Evolutionary conservation across 92 coral and sea anemone genomes (phyloP).

Genomic region (Muricea muricata): DNA sequence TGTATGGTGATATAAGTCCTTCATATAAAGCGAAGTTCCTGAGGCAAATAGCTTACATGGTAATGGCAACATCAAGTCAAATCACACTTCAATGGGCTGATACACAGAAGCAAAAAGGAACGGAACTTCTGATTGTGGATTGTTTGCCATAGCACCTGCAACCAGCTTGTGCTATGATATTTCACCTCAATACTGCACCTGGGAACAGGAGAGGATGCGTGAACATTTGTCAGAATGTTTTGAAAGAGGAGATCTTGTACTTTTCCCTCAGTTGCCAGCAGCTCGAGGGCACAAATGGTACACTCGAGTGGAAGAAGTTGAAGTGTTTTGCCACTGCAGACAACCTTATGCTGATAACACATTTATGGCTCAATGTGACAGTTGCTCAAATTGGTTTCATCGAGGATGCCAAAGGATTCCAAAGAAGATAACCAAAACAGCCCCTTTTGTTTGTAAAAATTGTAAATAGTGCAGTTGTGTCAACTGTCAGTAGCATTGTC

Average conservation of each 20-base stretch:
- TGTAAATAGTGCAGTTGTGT: constrained; percentile 11
- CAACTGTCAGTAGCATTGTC: no score
- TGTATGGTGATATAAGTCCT: not conserved
- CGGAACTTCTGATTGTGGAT: not conserved
- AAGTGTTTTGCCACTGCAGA: constrained; percentile 5
- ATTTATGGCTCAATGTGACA: not conserved
- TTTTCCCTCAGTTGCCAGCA: not conserved
- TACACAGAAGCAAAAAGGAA: not conserved
- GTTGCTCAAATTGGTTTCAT: not conserved
- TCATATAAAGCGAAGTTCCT: not conserved
- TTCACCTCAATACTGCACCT: not conserved
- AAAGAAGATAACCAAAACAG: not conserved
- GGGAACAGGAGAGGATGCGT: not conserved
- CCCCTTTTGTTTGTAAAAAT: not conserved
- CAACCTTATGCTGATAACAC: not conserved
- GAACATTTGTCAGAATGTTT: not conserved
- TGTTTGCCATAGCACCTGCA: not conserved
- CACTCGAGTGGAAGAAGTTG: not conserved
- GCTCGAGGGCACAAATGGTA: not conserved
- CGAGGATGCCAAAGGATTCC: not conserved
- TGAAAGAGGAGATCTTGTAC: not conserved
- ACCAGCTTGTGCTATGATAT: not conserved
- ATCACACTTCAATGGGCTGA: not conserved
- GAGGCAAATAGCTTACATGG: not conserved
- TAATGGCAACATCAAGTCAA: not conserved